Evolutionary conservation across 2,113 vertebrate species (phyloP).

Genomic region (Tragelaphus buxtoni): DNA sequence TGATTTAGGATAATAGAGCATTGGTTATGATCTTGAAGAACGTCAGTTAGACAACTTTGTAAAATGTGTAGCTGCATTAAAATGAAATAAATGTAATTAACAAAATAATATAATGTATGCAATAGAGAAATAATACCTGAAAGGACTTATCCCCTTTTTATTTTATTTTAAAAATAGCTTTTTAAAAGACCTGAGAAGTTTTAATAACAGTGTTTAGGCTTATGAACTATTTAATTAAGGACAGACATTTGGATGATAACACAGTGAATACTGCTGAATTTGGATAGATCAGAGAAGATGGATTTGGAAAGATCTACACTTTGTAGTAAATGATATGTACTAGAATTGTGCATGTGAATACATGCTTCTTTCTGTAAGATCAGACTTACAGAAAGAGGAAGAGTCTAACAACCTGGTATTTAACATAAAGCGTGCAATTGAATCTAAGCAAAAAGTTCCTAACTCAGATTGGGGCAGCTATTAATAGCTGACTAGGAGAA

Average conservation of each 20-base stretch:
- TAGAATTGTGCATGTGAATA: background rate
- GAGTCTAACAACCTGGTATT: background rate
- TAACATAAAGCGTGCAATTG: background rate
- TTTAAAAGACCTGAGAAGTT: background rate
- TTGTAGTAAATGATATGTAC: background rate
- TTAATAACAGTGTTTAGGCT: background rate
- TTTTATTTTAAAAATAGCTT: background rate
- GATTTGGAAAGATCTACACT: background rate
- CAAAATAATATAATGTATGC: background rate
- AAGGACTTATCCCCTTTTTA: background rate
- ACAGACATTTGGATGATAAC: background rate
- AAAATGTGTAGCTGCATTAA: background rate
- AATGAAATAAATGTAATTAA: background rate
- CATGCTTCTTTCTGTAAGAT: background rate
- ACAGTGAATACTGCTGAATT: background rate
- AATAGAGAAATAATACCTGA: background rate
- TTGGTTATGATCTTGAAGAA: background rate
- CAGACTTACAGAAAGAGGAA: background rate
- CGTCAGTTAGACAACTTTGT: background rate
- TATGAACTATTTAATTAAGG: background rate
- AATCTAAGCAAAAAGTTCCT: background rate
- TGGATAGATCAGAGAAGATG: background rate
- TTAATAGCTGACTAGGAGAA: background rate
- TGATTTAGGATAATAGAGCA: background rate
- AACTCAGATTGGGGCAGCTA: background rate